phyloP scores from a whole-genome alignment of 2,888 invertebrate genomes.

The Apodemia zela region DNA sequence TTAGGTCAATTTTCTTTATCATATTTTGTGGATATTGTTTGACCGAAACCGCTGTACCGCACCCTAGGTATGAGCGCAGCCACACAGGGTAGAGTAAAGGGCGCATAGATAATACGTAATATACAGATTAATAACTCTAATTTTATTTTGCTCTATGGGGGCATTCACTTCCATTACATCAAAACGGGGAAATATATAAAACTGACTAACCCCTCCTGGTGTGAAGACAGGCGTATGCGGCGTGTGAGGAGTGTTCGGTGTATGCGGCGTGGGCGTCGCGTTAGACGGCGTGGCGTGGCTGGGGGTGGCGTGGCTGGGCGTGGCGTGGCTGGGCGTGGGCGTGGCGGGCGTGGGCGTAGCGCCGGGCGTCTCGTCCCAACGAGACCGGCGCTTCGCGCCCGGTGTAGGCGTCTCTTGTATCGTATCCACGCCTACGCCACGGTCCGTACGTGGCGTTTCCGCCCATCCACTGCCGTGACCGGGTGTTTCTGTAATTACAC shows the following conservation, averaged over 20 bases:
- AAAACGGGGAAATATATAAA: not conserved
- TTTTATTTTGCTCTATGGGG: too few relatives aligned
- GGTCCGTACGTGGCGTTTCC: constrained; percentile 97
- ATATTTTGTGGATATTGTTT: too few relatives aligned
- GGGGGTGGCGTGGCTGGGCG: constrained; percentile 87
- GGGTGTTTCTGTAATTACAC: constrained; percentile 88
- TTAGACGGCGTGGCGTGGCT: constrained; percentile 87
- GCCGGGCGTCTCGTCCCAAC: constrained; percentile 99
- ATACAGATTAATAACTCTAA: too few relatives aligned
- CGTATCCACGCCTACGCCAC: constrained; percentile 87
- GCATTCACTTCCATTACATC: too few relatives aligned
- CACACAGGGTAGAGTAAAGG: too few relatives aligned
- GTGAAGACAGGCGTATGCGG: constrained; percentile 86
- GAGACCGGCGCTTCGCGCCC: constrained; percentile 95
- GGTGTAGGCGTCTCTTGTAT: constrained; percentile 97
- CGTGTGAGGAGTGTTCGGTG: constrained; percentile 83
- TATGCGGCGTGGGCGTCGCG: constrained; percentile 82
- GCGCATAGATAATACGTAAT: too few relatives aligned
- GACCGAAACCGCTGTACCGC: too few relatives aligned
- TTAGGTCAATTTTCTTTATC: too few relatives aligned
- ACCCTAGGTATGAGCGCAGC: too few relatives aligned
- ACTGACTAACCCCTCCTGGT: constrained; percentile 84
- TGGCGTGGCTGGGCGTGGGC: constrained; percentile 85
- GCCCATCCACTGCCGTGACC: constrained; percentile 99
- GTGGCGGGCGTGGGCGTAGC: constrained; percentile 87